phyloP scores from a whole-genome alignment of 2,797 vertebrate species.

The Lagorchestes hirsutus region DNA sequence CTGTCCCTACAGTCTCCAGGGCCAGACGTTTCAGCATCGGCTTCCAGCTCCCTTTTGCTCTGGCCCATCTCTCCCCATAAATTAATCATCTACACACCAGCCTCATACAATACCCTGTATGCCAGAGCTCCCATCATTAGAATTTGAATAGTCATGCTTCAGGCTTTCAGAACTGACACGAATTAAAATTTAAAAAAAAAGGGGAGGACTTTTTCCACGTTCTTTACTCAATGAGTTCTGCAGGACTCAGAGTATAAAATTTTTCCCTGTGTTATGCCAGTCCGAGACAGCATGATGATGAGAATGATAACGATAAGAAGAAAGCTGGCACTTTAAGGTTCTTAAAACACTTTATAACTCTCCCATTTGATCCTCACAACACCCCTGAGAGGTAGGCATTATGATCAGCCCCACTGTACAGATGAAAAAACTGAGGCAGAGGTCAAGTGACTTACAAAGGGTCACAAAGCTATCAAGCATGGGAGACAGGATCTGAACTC shows the following conservation, averaged over 20 bases:
- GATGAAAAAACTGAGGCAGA: background rate
- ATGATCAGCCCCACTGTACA: background rate
- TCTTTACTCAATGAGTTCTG: constrained; percentile 53
- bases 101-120: constrained; percentile 66
- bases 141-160: constrained; percentile 49
- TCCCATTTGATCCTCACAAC: background rate
- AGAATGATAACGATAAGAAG: background rate
- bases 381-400: background rate
- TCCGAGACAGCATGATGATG: constrained; percentile 9
- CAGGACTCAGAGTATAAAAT: constrained; percentile 44
- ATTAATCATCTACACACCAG: constrained; percentile 62
- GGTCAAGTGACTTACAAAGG: background rate
- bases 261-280: constrained; percentile 43
- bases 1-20: background rate
- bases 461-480: background rate
- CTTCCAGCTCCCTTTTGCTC: constrained; percentile 31
- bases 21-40: constrained; percentile 16
- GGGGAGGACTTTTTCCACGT: constrained; percentile 61
- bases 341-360: background rate
- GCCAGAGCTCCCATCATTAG: constrained; percentile 61
- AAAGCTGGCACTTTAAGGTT: background rate
- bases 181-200: constrained; percentile 9
- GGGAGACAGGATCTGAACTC: background rate
- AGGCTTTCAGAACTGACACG: constrained; percentile 56
- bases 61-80: constrained; percentile 55